Evolutionary conservation across 2,113 vertebrate species (phyloP), one percentile per base, ranked within the genome.

Genomic region (Pteropus alecto): DNA sequence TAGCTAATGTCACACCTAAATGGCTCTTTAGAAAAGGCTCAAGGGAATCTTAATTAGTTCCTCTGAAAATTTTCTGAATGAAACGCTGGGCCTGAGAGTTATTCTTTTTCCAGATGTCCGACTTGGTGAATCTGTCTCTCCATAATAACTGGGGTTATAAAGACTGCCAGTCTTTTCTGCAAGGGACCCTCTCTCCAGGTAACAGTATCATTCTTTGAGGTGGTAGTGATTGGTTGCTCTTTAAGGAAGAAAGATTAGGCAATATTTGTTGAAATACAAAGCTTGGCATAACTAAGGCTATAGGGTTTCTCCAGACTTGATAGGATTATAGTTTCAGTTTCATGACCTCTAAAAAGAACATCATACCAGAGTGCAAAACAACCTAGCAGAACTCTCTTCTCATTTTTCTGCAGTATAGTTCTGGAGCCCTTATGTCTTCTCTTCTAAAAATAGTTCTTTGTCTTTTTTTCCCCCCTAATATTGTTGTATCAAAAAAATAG

Each of bases 1-100:
- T 48, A 93, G 24, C 73, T 81, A 91, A 96, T n/a, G 54, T 35
- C 33, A 21, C 21, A 85, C 54, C 46, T 81, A 94, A 95, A 79
- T 78, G 77, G 35, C 41, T 86, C 60, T 83, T 96, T 61, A 76
- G 65, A 63, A 94, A 83, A 94, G 2, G 61, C 8, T 78, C 5
- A 77, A 65, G 68, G 33, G 16, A 26, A 38, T 41, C 51, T 73
- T 71, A 94, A 95, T 77, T 83, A 61, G 41, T 95, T 94, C 35
- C 87, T 90, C 46, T 9, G 48, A 94, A 84, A 85, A 43, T 48
- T 9, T 90, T 81, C 43, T 88, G 21, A 87, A 48, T 38, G 51
- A 74, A 92, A 67, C 26, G 51, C 3, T 73, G 28, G 24, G 5
- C 16, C 41, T 38, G 7, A 22, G 60, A 61, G 15, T 22, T 89